These are phyloP conservation scores for Leptopilina myrica DNA, from an alignment of 2,888 invertebrate genomes.

Conservation along the genomic window DNA sequence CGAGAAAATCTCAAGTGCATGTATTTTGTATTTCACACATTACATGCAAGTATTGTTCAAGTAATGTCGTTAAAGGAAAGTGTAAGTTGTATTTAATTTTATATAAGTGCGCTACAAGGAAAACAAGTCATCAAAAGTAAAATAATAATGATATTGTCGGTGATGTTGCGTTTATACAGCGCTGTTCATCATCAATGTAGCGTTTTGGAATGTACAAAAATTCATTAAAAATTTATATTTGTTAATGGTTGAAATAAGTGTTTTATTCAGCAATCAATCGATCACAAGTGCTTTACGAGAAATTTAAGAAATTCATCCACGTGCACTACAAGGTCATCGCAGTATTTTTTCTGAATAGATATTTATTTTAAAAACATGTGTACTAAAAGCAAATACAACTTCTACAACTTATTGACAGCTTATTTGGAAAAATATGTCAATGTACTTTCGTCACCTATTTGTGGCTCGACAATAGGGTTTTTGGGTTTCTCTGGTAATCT, in stretches of 20 bases:
- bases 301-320: too few relatives aligned
- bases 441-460: too few relatives aligned
- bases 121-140: conserved; percentile 12
- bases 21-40: not conserved
- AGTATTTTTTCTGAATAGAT: too few relatives aligned
- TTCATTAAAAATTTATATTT: conserved; percentile 39
- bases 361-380: too few relatives aligned
- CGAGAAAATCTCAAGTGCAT: not conserved
- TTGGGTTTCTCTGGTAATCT: too few relatives aligned
- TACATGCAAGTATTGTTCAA: not conserved
- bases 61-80: conserved; percentile 23
- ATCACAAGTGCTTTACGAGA: too few relatives aligned
- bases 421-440: too few relatives aligned
- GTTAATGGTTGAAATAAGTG: conserved; percentile 32
- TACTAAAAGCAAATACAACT: too few relatives aligned
- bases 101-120: conserved; percentile 9
- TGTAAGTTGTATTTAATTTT: conserved; percentile 25
- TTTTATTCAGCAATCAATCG: not conserved
- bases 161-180: conserved; percentile 3
- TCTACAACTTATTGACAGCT: too few relatives aligned
- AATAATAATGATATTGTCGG: not conserved
- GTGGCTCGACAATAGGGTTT: too few relatives aligned
- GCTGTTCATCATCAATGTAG: conserved; percentile 13
- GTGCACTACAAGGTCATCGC: too few relatives aligned
- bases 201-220: conserved; percentile 32